Percentiles rank a stretch among this genome's conserved stretches.
These are phyloP conservation scores for Epicampocera succincta DNA, from an alignment of 2,888 invertebrate species.

Conservation along the genomic window DNA sequence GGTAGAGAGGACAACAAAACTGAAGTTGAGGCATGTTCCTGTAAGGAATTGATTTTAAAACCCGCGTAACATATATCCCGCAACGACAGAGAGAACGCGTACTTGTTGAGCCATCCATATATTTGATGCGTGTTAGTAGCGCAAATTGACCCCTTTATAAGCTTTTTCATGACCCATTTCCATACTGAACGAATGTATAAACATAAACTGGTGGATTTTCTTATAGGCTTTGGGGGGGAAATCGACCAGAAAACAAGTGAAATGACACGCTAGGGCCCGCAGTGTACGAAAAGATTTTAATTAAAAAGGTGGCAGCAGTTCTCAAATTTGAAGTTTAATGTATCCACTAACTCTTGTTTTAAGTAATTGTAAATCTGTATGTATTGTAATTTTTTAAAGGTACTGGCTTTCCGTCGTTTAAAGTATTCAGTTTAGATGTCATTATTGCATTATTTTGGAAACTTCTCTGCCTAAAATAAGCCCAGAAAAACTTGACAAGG, in stretches of 20 bases:
- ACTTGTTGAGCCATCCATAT: slow-evolving; percentile 97
- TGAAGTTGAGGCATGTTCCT: slow-evolving; percentile 97
- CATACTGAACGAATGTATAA: slow-evolving; percentile 99
- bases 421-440: too few relatives aligned
- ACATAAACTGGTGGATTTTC: slow-evolving; percentile 99
- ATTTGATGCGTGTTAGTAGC: slow-evolving; percentile 98
- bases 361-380: too few relatives aligned
- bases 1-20: slow-evolving; percentile 99
- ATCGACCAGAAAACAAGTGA: slow-evolving; percentile 99
- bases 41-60: slow-evolving; percentile 96
- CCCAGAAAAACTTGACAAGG: too few relatives aligned
- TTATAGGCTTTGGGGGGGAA: slow-evolving; percentile 99
- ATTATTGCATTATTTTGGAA: too few relatives aligned
- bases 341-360: slow-evolving; percentile 25
- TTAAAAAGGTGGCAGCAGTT: slow-evolving; percentile 78
- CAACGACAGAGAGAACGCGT: slow-evolving; percentile 99
- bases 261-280: slow-evolving; percentile 99
- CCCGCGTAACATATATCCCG: slow-evolving; percentile 98
- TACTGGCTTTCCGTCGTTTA: too few relatives aligned
- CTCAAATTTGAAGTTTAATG: slow-evolving; percentile 30
- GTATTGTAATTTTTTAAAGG: too few relatives aligned
- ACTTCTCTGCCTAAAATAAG: too few relatives aligned
- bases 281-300: slow-evolving; percentile 97
- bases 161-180: slow-evolving; percentile 99
- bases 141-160: slow-evolving; percentile 98